A percentile compares a stretch with the other conserved stretches of the same genome.
Conservation (phyloP, 2,113 vertebrate species). For the Verasper variegatus region DNA sequence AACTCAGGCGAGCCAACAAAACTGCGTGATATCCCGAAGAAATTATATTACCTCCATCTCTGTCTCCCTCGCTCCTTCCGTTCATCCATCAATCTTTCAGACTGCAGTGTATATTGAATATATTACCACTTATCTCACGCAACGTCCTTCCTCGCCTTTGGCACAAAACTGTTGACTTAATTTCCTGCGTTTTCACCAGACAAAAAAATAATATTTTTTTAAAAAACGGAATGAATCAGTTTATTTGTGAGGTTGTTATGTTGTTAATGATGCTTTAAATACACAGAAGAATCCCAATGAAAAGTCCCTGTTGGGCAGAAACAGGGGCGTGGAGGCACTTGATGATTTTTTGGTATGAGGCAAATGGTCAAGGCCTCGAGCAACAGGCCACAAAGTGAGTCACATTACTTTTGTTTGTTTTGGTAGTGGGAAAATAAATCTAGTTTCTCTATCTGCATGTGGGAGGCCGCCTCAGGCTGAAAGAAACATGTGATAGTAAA, state of each 20-base stretch:
- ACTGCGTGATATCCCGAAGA: slow-evolving; percentile 46
- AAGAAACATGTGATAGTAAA: neutral
- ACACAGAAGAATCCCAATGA: neutral
- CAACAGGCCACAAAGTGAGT: neutral
- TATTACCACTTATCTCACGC: neutral
- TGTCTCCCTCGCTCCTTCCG: slow-evolving; percentile 34
- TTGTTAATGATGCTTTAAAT: neutral
- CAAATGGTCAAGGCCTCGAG: neutral
- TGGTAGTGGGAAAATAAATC: neutral
- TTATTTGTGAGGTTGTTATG: neutral
- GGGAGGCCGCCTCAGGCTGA: neutral
- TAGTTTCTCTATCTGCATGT: neutral
- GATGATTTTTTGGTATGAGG: neutral
- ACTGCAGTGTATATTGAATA: slow-evolving; percentile 14
- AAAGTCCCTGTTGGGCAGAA: neutral
- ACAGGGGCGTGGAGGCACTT: neutral
- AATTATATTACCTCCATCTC: slow-evolving; percentile 55
- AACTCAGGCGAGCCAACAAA: slow-evolving; percentile 62
- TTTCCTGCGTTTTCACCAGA: slow-evolving; percentile 9
- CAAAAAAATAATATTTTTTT: neutral
- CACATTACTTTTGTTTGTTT: neutral
- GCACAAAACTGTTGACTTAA: slow-evolving; percentile 12
- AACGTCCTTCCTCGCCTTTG: neutral
- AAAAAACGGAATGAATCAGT: too few relatives aligned
- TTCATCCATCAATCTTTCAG: slow-evolving; percentile 62